Evolutionary conservation across 30 jellyfish, hydroid and myxozoan genomes (phyloP), one percentile per base, ranked within the genome.

Genomic region (Clytia hemisphaerica): DNA sequence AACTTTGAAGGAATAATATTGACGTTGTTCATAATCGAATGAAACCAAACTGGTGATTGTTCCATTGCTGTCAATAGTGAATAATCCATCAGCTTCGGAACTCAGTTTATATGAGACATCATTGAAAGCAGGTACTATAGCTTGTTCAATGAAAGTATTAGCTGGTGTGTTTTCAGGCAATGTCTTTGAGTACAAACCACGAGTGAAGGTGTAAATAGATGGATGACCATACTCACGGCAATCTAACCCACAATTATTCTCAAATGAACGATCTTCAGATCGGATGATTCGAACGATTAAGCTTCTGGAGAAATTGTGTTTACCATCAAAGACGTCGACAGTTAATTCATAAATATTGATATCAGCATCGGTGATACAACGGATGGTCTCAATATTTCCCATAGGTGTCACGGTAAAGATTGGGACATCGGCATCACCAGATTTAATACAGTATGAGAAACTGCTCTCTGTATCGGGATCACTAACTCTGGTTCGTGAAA

Each of bases 381-480:
- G 0, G 0, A 29, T 46, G 1, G 79, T 67, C 3, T 67, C 45
- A 45, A 67, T 25, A 6, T n/a, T 15, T 0, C 79, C 79, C n/a
- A 24, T 67, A 31, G 46, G 22, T 67, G n/a, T n/a, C n/a, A n/a
- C n/a, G n/a, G n/a, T n/a, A n/a, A n/a, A n/a, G n/a, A n/a, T n/a
- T n/a, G n/a, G n/a, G n/a, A n/a, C n/a, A n/a, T n/a, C n/a, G n/a
- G n/a, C n/a, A n/a, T n/a, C n/a, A n/a, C n/a, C n/a, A n/a, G n/a
- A n/a, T n/a, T n/a, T n/a, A n/a, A n/a, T n/a, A n/a, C n/a, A n/a
- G n/a, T n/a, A n/a, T n/a, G n/a, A n/a, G n/a, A n/a, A n/a, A n/a
- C n/a, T n/a, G n/a, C n/a, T n/a, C n/a, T n/a, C n/a, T 22, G 53
- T 16, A 45, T 67, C 79, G 45, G 75, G 47, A 67, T 67, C 79